Evolutionary conservation across 2,797 vertebrate genomes (phyloP).

Genomic region (Silurus lanzhouensis): DNA sequence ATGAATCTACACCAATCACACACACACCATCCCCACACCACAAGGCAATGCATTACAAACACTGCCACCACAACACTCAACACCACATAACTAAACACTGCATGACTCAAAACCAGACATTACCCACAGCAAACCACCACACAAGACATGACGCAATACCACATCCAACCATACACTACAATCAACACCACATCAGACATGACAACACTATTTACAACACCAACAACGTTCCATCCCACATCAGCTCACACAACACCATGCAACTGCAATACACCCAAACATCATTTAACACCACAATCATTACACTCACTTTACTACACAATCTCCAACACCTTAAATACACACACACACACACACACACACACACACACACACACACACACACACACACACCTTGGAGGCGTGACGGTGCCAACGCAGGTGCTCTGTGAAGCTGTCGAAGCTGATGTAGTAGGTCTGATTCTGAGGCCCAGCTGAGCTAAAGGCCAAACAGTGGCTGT

Average conservation of each 20-base stretch:
- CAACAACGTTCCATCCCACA: too few relatives aligned
- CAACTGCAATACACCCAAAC: not conserved
- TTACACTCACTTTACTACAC: not conserved
- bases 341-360: constrained; percentile 12
- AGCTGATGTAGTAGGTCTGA: constrained; percentile 97
- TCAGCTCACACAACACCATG: too few relatives aligned
- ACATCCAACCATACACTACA: too few relatives aligned
- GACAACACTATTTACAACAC: too few relatives aligned
- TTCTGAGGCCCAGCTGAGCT: constrained; percentile 96
- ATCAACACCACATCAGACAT: too few relatives aligned
- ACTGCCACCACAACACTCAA: too few relatives aligned
- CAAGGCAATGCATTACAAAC: too few relatives aligned
- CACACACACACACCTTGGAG: constrained; percentile 81
- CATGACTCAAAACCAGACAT: too few relatives aligned
- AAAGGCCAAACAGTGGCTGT: constrained; percentile 96
- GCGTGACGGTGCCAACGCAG: constrained; percentile 95
- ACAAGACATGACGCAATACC: not conserved
- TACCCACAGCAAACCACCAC: too few relatives aligned
- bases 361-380: constrained; percentile 53
- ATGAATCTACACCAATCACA: too few relatives aligned
- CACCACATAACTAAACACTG: too few relatives aligned
- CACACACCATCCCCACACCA: too few relatives aligned
- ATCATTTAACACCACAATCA: not conserved
- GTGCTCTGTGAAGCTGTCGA: constrained; percentile 96
- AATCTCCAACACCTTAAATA: not conserved